A percentile compares a stretch with the other conserved stretches of the same genome.
Conservation (phyloP, 2,797 vertebrate genomes). For the Salmo trutta region DNA sequence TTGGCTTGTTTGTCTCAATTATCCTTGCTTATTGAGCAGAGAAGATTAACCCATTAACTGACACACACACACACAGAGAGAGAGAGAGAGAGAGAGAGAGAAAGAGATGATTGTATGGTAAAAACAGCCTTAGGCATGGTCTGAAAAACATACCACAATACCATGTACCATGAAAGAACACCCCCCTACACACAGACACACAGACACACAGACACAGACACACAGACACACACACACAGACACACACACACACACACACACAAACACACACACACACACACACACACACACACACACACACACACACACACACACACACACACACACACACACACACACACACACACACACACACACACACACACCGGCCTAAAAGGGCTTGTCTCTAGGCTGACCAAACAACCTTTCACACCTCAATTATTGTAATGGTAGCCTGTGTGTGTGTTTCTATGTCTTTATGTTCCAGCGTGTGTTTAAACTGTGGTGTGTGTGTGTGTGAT, state of each 20-base stretch:
- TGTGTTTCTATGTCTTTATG: conserved; percentile 2
- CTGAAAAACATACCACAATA: conserved; percentile 59
- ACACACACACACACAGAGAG: conserved; percentile 17
- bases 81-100: conserved; percentile 22
- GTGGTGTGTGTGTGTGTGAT: conserved; percentile 38
- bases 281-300: not conserved
- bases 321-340: conserved; percentile 31
- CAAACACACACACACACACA: conserved; percentile 31
- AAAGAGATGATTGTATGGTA: conserved; percentile 29
- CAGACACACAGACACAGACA: conserved; percentile 34
- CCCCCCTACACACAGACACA: conserved; percentile 29
- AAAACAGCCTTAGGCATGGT: conserved; percentile 56
- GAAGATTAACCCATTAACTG: conserved; percentile 71
- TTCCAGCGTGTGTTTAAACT: conserved; percentile 24
- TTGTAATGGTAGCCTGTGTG: conserved; percentile 35
- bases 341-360: conserved; percentile 39
- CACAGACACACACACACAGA: conserved; percentile 19
- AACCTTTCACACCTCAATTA: not conserved
- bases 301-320: conserved; percentile 28
- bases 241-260: conserved; percentile 30
- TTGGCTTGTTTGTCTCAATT: conserved; percentile 77
- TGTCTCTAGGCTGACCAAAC: conserved; percentile 59
- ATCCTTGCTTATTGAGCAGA: conserved; percentile 70
- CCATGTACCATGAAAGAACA: conserved; percentile 35
- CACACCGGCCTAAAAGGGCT: conserved; percentile 51